Evolutionary conservation across 2,113 vertebrate species (phyloP).

Genomic region (Myotis yumanensis): DNA sequence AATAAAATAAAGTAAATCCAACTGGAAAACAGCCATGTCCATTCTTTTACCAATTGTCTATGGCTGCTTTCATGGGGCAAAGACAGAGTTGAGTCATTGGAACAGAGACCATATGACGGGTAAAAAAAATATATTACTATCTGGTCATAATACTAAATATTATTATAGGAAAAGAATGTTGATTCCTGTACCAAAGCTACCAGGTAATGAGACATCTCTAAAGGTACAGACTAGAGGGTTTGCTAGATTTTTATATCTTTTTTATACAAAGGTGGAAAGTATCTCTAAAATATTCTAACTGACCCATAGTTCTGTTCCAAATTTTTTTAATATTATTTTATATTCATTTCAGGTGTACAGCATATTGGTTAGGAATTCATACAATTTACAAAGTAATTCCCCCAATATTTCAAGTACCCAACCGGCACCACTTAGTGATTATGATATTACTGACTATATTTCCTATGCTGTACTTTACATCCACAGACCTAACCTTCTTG

Average conservation of each 20-base stretch:
- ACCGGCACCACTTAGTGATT: not conserved
- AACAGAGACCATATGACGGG: not conserved
- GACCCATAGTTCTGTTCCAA: not conserved
- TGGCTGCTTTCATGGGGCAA: not conserved
- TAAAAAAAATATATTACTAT: not conserved
- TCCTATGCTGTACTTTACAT: not conserved
- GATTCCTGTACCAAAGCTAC: not conserved
- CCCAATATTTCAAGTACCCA: not conserved
- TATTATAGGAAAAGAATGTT: not conserved
- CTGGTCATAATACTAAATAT: not conserved
- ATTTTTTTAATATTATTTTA: not conserved
- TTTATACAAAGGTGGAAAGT: not conserved
- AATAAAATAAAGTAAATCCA: slow-evolving; percentile 30
- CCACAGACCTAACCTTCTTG: not conserved
- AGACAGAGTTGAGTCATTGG: not conserved
- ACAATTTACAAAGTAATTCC: not conserved
- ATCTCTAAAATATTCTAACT: slow-evolving; percentile 32
- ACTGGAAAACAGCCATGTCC: not conserved
- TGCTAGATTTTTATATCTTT: not conserved
- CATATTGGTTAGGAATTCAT: not conserved
- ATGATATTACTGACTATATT: not conserved
- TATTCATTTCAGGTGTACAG: not conserved
- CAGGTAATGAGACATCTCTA: not conserved
- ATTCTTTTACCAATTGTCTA: not conserved
- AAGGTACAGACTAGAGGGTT: not conserved